phyloP scores from a whole-genome alignment of 2,797 vertebrate species.

The Loris lydekkerianus region DNA sequence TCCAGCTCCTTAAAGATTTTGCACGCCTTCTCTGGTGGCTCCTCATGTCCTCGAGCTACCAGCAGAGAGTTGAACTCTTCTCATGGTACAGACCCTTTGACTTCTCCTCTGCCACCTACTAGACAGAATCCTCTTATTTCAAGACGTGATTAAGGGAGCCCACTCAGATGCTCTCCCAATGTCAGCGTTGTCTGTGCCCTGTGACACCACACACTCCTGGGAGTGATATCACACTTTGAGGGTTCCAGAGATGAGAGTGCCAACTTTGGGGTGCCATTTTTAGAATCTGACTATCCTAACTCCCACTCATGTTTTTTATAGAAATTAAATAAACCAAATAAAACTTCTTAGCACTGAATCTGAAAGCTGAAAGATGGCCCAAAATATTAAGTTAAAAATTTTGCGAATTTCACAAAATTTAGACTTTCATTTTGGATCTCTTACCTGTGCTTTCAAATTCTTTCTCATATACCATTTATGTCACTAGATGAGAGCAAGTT shows the following conservation, averaged over 20 bases:
- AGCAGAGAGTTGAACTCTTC: neutral
- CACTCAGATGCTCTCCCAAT: no score
- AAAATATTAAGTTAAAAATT: neutral
- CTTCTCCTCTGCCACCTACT: neutral
- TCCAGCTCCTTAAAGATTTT: neutral
- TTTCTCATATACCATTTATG: neutral
- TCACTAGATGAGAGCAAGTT: neutral
- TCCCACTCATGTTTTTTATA: neutral
- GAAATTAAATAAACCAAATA: neutral
- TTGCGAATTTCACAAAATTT: neutral
- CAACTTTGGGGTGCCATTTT: neutral
- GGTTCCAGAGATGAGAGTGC: neutral
- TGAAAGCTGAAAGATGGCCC: neutral
- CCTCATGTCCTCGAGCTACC: neutral
- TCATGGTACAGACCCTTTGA: neutral
- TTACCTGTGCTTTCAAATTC: neutral
- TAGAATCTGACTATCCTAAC: neutral
- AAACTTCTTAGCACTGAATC: neutral
- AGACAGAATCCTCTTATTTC: neutral
- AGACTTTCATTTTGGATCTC: neutral
- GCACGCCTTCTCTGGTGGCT: neutral
- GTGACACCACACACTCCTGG: neutral
- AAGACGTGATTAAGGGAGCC: neutral
- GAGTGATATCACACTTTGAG: neutral
- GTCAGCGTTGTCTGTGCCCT: fast-evolving